Evolutionary conservation across 2,113 vertebrate genomes (phyloP).

Genomic region (Piprites chloris): DNA sequence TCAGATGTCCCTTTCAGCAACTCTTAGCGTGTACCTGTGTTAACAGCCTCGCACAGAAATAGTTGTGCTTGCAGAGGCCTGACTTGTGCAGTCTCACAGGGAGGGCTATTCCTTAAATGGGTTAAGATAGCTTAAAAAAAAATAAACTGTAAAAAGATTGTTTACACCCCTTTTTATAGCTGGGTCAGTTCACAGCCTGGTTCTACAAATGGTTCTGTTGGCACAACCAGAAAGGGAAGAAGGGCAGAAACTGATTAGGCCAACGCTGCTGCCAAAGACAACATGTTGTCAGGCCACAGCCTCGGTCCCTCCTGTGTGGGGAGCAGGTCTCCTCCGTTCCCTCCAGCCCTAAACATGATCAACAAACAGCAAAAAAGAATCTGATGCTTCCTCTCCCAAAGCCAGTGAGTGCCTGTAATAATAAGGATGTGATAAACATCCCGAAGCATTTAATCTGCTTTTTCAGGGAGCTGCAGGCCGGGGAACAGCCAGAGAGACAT

Average conservation of each 20-base stretch:
- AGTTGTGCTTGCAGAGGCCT: not conserved
- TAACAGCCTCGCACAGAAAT: not conserved
- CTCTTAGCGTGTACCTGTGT: not conserved
- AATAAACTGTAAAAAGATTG: not conserved
- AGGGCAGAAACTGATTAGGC: not conserved
- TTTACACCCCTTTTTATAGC: not conserved
- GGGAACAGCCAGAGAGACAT: not conserved
- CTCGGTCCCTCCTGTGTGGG: not conserved
- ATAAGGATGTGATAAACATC: constrained; percentile 31
- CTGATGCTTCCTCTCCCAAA: not conserved
- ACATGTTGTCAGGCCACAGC: not conserved
- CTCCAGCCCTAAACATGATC: not conserved
- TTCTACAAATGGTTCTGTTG: not conserved
- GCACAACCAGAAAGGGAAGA: not conserved
- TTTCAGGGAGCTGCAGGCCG: not conserved
- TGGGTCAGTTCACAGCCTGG: not conserved
- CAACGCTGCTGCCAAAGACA: not conserved
- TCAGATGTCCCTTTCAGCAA: not conserved
- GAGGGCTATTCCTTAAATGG: not conserved
- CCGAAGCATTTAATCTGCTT: not conserved
- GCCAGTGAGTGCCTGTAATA: not conserved
- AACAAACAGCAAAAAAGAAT: not conserved
- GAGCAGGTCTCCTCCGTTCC: not conserved
- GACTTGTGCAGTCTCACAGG: not conserved
- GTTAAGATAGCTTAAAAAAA: not conserved